phyloP scores from a whole-genome alignment of 2,797 vertebrate genomes.

The Myiotriccus ornatus region DNA sequence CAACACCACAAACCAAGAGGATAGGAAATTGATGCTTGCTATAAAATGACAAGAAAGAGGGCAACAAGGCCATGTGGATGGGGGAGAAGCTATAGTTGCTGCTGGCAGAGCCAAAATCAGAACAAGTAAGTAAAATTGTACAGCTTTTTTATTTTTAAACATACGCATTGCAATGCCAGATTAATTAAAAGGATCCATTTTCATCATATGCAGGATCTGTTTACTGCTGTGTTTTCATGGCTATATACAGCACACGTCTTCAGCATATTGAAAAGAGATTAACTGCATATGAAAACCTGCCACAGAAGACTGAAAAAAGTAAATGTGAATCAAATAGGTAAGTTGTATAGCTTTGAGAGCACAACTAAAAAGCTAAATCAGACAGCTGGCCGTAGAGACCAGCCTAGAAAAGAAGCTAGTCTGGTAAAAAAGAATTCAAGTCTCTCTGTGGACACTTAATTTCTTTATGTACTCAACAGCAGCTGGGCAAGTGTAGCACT shows the following conservation, averaged over 20 bases:
- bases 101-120: neutral
- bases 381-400: neutral
- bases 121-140: neutral
- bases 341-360: neutral
- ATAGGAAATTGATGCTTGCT: neutral
- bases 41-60: neutral
- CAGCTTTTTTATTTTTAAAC: slow-evolving; percentile 16
- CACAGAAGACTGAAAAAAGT: neutral
- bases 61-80: neutral
- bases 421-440: neutral
- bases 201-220: neutral
- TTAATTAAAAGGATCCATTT: slow-evolving; percentile 24
- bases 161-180: neutral
- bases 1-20: neutral
- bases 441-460: neutral
- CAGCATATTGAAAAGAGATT: neutral
- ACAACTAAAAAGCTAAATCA: neutral
- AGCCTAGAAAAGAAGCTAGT: neutral
- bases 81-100: neutral
- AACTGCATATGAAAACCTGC: neutral
- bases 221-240: neutral
- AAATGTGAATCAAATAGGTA: neutral
- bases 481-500: neutral
- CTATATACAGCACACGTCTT: neutral
- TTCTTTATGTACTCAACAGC: neutral